Evolutionary conservation across 2,113 vertebrate genomes (phyloP).

Genomic region (Nettapus auritus): DNA sequence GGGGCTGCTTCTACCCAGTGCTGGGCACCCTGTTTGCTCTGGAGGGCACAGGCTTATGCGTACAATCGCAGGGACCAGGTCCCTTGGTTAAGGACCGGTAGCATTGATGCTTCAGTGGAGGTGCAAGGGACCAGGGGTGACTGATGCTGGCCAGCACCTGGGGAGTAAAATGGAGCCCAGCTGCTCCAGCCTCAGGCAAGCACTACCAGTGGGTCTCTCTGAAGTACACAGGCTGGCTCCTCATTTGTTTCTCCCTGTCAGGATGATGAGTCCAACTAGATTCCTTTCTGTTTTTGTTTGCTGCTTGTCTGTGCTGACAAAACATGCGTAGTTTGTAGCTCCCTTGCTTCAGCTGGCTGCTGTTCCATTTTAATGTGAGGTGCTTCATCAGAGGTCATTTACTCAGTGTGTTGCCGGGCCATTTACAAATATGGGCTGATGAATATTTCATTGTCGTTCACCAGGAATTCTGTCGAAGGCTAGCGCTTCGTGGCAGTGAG

Average conservation of each 20-base stretch:
- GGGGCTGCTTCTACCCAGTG: not conserved
- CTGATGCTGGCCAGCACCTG: not conserved
- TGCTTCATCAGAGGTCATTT: conserved; percentile 52
- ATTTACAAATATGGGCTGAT: conserved; percentile 64
- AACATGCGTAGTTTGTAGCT: conserved; percentile 58
- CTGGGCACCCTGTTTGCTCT: fast-evolving
- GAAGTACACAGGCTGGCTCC: not conserved
- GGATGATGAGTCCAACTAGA: conserved; percentile 8
- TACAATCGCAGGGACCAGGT: not conserved
- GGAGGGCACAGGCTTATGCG: not conserved
- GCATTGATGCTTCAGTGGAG: not conserved
- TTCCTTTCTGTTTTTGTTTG: conserved; percentile 61
- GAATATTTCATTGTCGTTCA: conserved; percentile 74
- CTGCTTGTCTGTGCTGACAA: conserved; percentile 64
- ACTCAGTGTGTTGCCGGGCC: conserved; percentile 52
- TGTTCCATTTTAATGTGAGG: conserved; percentile 46
- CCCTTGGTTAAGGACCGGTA: not conserved
- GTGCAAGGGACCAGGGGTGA: not conserved
- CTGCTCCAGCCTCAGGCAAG: not conserved
- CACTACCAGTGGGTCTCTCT: not conserved
- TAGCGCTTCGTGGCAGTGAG: conserved; percentile 29
- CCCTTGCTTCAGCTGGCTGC: conserved; percentile 26
- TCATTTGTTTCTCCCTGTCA: conserved; percentile 54
- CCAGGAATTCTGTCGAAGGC: conserved; percentile 56
- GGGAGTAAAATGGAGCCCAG: not conserved